phyloP scores from a whole-genome alignment of 2,888 invertebrate species.

The Malacosoma neustria region DNA sequence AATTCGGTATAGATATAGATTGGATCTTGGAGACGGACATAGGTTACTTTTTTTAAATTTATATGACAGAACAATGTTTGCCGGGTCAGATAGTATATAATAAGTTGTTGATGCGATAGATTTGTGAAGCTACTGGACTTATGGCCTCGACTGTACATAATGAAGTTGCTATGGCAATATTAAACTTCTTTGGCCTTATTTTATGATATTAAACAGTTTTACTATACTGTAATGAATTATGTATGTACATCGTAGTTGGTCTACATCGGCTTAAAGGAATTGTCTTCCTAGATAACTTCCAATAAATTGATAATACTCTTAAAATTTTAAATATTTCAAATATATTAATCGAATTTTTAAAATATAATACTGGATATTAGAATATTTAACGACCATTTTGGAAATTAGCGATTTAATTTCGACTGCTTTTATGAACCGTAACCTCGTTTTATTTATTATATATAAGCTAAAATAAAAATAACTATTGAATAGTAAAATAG shows the following conservation, averaged over 20 bases:
- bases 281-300: slow-evolving; percentile 17
- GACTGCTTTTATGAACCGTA: slow-evolving; percentile 56
- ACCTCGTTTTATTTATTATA: slow-evolving; percentile 49
- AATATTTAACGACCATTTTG: slow-evolving; percentile 17
- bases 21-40: too few species aligned
- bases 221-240: too few species aligned
- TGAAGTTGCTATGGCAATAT: too few species aligned
- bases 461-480: slow-evolving; percentile 47
- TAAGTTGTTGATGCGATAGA: too few species aligned
- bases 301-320: slow-evolving; percentile 2
- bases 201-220: too few species aligned
- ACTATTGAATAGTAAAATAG: slow-evolving; percentile 70
- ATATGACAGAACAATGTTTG: too few species aligned
- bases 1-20: too few species aligned
- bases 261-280: neutral
- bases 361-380: slow-evolving; percentile 22
- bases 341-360: slow-evolving; percentile 40
- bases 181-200: too few species aligned
- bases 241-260: neutral
- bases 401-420: slow-evolving; percentile 39
- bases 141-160: too few species aligned
- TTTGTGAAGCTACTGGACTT: too few species aligned
- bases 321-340: slow-evolving; percentile 14
- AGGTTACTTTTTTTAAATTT: too few species aligned
- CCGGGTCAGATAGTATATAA: too few species aligned